These are phyloP conservation scores for Yponomeuta evonymella DNA, from an alignment of 2,888 invertebrate species.

Conservation along the genomic window DNA sequence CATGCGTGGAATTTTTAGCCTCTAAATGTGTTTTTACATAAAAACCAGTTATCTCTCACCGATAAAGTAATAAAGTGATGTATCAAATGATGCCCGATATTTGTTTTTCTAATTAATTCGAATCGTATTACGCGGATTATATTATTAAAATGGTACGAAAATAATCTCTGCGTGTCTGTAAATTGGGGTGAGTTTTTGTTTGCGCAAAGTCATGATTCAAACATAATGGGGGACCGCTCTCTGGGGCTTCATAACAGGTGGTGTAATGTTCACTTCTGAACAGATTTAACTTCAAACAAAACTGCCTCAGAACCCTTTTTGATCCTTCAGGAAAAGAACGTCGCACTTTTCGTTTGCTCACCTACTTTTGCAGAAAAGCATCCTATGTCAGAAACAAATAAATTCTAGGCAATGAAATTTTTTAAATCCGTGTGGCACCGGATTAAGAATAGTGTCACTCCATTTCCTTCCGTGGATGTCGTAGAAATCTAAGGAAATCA, in stretches of 20 bases:
- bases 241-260: neutral
- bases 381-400: too few relatives aligned
- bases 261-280: constrained; percentile 7
- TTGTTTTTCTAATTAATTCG: neutral
- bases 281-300: constrained; percentile 5
- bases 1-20: too few relatives aligned
- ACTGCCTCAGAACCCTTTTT: neutral
- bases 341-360: too few relatives aligned
- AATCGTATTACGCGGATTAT: neutral
- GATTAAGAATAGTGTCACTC: too few relatives aligned
- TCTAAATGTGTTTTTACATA: too few relatives aligned
- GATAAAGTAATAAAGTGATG: too few relatives aligned
- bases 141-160: neutral
- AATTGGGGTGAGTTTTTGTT: constrained; percentile 1
- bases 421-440: too few relatives aligned
- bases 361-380: too few relatives aligned
- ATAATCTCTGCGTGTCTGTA: neutral
- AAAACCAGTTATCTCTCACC: too few relatives aligned
- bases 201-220: neutral
- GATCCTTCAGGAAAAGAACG: neutral
- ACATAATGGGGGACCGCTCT: neutral
- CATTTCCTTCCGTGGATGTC: too few relatives aligned
- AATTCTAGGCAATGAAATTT: too few relatives aligned
- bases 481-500: too few relatives aligned
- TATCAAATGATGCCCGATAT: neutral